A percentile compares a stretch with the other conserved stretches of the same genome.
These are phyloP conservation scores for Clitarchus hookeri DNA, from an alignment of 2,888 invertebrate genomes.

Conservation along the genomic window DNA sequence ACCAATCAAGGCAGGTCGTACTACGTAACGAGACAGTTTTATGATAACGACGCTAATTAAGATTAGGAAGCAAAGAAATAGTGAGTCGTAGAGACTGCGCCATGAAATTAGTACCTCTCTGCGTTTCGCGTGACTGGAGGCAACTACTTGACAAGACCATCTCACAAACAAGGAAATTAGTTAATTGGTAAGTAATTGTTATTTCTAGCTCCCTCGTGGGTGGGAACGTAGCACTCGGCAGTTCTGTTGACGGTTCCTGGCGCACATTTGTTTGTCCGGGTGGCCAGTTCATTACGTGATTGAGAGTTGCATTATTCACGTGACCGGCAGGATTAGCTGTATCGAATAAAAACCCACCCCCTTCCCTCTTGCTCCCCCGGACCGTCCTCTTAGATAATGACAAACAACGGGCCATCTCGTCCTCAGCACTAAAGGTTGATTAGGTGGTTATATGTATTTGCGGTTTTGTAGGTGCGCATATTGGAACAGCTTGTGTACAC, in stretches of 20 bases:
- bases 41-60: too few species aligned
- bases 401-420: neutral
- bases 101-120: too few species aligned
- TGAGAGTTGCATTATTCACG: neutral
- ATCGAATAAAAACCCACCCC: neutral
- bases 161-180: neutral
- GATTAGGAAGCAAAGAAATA: too few species aligned
- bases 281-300: neutral
- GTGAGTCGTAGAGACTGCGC: too few species aligned
- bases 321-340: neutral
- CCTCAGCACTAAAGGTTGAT: neutral
- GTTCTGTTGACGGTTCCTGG: neutral
- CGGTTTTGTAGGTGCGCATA: constrained; percentile 8
- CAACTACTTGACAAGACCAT: too few species aligned
- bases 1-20: too few species aligned
- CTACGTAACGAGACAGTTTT: too few species aligned
- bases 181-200: neutral
- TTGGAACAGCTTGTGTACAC: neutral
- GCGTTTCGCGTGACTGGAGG: too few species aligned
- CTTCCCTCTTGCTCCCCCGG: too few species aligned
- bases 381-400: neutral
- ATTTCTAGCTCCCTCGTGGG: neutral
- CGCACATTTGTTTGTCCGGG: neutral
- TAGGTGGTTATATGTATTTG: constrained; percentile 5
- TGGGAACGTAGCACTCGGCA: neutral